phyloP scores from a whole-genome alignment of 2,113 vertebrate genomes.

The Dendropsophus ebraccatus region DNA sequence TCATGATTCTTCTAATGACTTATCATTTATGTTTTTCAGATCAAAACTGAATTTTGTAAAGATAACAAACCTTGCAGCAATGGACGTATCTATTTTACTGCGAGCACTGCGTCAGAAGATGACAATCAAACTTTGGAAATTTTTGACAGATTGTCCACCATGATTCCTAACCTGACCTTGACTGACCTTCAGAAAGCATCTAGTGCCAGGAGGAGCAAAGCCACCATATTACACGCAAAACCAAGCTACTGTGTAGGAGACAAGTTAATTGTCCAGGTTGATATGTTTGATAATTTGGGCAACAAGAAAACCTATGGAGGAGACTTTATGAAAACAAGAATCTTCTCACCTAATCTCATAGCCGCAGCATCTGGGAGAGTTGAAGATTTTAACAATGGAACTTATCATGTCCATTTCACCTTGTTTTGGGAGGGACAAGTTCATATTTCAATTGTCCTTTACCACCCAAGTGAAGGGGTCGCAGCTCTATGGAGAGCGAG shows the following conservation, averaged over 20 bases:
- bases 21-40: neutral
- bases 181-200: no score
- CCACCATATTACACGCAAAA: no score
- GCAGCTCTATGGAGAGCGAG: constrained; percentile 19
- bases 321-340: no score
- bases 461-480: neutral
- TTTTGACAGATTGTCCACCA: no score
- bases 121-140: neutral
- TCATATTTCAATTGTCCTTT: neutral
- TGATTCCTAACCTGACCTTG: no score
- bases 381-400: constrained; percentile 12
- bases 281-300: no score
- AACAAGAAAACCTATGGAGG: no score
- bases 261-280: no score
- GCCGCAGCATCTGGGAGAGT: neutral
- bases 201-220: no score
- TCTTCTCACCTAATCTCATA: no score
- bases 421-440: constrained; percentile 29
- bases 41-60: neutral
- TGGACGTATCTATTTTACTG: neutral
- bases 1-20: neutral
- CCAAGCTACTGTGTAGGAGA: no score
- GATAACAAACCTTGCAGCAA: neutral
- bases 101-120: neutral
- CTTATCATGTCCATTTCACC: constrained; percentile 27